These are phyloP conservation scores for Drosophila navojoa DNA, from an alignment of 1,140 invertebrate species.

Conservation along the genomic window DNA sequence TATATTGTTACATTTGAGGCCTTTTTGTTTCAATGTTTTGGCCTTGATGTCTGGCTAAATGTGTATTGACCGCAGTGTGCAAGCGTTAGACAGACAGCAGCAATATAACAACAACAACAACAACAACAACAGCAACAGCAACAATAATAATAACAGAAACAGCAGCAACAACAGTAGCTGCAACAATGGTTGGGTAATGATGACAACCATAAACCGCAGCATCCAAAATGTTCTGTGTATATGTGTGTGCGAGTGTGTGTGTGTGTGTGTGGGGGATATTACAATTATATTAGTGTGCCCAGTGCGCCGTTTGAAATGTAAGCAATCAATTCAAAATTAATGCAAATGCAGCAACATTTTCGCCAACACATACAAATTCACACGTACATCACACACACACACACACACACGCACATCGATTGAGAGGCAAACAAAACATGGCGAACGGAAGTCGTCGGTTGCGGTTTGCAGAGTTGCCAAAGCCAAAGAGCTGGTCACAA, in stretches of 20 bases:
- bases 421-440: conserved; percentile 69
- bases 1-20: conserved; percentile 49
- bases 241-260: conserved; percentile 7
- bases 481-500: conserved; percentile 19
- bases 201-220: conserved; percentile 75
- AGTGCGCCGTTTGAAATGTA: conserved; percentile 68
- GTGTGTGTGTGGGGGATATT: conserved; percentile 51
- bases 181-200: conserved; percentile 75
- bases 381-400: conserved; percentile 16
- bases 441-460: conserved; percentile 77
- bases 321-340: conserved; percentile 82
- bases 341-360: conserved; percentile 79
- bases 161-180: conserved; percentile 38
- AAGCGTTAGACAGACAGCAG: conserved; percentile 33
- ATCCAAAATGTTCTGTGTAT: conserved; percentile 35
- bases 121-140: conserved; percentile 47
- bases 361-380: conserved; percentile 15
- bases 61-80: conserved; percentile 64
- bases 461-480: conserved; percentile 67
- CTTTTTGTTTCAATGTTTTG: conserved; percentile 39
- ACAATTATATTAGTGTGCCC: conserved; percentile 75
- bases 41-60: conserved; percentile 56
- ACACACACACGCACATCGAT: conserved; percentile 25
- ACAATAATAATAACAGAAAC: conserved; percentile 46
- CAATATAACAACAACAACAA: conserved; percentile 32